Conservation (phyloP, 2,797 vertebrate genomes). For the Acanthiza pusilla region DNA sequence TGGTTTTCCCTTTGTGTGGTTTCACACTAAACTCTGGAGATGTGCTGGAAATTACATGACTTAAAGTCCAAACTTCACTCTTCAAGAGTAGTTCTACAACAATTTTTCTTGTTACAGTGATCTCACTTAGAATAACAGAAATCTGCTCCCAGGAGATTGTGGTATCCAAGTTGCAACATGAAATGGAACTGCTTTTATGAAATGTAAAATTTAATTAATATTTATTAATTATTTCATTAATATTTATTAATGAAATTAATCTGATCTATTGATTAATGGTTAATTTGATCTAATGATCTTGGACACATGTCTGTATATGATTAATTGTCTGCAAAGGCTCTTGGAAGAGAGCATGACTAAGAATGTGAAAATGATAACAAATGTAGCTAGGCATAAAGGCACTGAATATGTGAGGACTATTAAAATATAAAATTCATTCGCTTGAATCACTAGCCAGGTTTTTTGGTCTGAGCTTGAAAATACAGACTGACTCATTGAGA, state of each 20-base stretch:
- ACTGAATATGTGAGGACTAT: not conserved
- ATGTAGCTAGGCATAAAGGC: not conserved
- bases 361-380: not conserved
- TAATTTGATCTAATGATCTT: not conserved
- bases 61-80: not conserved
- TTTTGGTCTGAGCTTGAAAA: not conserved
- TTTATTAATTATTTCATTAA: no score
- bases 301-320: fast-evolving
- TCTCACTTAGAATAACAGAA: not conserved
- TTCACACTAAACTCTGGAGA: not conserved
- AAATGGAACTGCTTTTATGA: not conserved
- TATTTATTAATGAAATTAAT: no score
- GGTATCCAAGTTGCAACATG: not conserved
- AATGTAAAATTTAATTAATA: not conserved
- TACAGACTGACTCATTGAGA: not conserved
- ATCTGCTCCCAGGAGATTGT: not conserved
- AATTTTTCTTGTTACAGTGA: not conserved
- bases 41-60: not conserved
- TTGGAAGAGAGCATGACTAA: not conserved
- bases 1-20: not conserved
- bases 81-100: not conserved
- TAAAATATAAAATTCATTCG: not conserved
- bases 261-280: no score
- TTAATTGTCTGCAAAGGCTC: not conserved
- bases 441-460: not conserved